Evolutionary conservation across 2,113 vertebrate genomes (phyloP).

Genomic region (Sapayoa aenigma): DNA sequence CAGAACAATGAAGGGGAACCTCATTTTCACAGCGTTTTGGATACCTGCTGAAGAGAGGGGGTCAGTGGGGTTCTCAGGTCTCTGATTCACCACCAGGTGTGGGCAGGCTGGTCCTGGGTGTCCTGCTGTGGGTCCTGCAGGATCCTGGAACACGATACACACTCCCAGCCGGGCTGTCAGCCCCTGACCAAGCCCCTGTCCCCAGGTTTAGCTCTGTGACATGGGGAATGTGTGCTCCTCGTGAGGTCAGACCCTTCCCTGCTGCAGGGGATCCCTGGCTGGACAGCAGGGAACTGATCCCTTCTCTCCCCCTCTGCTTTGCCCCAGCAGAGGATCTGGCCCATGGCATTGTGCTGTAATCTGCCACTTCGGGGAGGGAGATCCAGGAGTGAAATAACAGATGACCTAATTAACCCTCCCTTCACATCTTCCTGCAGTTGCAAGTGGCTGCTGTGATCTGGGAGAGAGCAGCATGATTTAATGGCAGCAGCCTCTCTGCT

Average conservation of each 20-base stretch:
- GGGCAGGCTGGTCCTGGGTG: neutral
- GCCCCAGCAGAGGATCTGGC: neutral
- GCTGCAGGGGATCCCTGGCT: neutral
- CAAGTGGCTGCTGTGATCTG: neutral
- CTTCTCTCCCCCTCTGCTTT: neutral
- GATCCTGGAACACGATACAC: neutral
- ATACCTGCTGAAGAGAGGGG: neutral
- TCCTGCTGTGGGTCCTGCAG: neutral
- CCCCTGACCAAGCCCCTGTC: neutral
- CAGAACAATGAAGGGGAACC: neutral
- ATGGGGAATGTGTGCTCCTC: accelerated
- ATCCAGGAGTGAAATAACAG: neutral
- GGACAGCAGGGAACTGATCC: accelerated
- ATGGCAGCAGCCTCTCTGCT: neutral
- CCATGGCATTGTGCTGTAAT: neutral
- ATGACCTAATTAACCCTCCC: neutral
- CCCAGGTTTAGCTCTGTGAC: neutral
- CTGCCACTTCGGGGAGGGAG: neutral
- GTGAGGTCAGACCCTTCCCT: neutral
- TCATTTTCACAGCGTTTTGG: neutral
- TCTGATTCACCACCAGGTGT: too few relatives aligned
- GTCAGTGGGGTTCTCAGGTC: neutral
- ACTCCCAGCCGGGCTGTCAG: neutral
- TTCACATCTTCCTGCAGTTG: neutral
- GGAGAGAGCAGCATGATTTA: neutral